Percentiles rank a stretch among this genome's conserved stretches.
Evolutionary conservation across 2,888 invertebrate genomes (phyloP).

Genomic region (Deroplatys truncata): DNA sequence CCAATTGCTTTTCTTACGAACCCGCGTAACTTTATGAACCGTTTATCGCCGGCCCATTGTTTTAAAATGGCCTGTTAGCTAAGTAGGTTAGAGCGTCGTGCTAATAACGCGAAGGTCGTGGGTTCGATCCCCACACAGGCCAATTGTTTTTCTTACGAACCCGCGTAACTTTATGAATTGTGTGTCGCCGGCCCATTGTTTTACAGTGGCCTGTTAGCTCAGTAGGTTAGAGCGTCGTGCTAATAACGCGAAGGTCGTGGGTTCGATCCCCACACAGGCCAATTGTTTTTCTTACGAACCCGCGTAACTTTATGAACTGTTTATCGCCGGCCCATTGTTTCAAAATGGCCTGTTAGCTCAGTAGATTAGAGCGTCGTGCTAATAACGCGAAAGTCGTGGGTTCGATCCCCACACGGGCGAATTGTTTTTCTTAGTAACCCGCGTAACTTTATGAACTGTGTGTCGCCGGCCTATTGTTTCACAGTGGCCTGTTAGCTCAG

Average conservation of each 20-base stretch:
- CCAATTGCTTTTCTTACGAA: too few species aligned
- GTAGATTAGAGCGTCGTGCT: slow-evolving; percentile 29
- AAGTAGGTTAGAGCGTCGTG: slow-evolving; percentile 26
- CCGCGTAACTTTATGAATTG: too few species aligned
- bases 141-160: too few species aligned
- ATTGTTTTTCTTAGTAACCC: too few species aligned
- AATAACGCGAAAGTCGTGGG: slow-evolving; percentile 30
- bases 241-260: slow-evolving; percentile 30
- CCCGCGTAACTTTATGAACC: too few species aligned
- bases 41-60: too few species aligned
- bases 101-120: slow-evolving; percentile 27
- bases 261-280: neutral
- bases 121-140: slow-evolving; percentile 26
- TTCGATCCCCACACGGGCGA: neutral
- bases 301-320: too few species aligned
- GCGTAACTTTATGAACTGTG: too few species aligned
- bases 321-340: too few species aligned
- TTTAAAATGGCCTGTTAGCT: slow-evolving; percentile 25
- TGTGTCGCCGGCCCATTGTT: too few species aligned
- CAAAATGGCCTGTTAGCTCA: slow-evolving; percentile 30
- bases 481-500: slow-evolving; percentile 30
- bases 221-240: slow-evolving; percentile 29
- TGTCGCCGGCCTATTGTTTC: too few species aligned
- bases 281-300: too few species aligned
- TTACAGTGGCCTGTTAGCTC: slow-evolving; percentile 30